These are phyloP conservation scores for Deroplatys truncata DNA, from an alignment of 2,888 invertebrate species.

Conservation along the genomic window DNA sequence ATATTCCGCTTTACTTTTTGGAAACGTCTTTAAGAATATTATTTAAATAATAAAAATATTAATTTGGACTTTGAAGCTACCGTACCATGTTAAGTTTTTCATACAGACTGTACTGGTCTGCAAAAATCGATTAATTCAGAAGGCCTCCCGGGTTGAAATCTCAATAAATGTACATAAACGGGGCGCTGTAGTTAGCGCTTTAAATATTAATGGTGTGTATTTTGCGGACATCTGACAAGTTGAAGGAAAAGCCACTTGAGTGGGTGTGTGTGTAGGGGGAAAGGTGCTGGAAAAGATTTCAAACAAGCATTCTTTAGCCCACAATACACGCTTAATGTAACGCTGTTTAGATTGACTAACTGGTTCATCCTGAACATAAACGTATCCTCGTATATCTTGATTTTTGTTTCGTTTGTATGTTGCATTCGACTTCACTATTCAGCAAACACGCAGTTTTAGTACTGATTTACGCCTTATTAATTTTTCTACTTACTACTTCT, in stretches of 20 bases:
- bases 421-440: too few relatives aligned
- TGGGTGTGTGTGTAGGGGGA: neutral
- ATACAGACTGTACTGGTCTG: neutral
- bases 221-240: neutral
- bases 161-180: neutral
- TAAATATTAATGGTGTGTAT: constrained; percentile 2
- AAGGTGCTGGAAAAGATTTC: neutral
- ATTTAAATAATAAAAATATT: too few relatives aligned
- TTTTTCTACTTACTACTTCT: too few relatives aligned
- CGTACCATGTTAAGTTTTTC: neutral
- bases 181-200: neutral
- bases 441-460: too few relatives aligned
- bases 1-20: too few relatives aligned
- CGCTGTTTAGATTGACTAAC: neutral
- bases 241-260: neutral
- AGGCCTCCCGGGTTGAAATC: neutral
- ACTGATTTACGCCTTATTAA: too few relatives aligned
- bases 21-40: too few relatives aligned
- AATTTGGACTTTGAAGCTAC: too few relatives aligned
- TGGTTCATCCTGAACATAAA: neutral
- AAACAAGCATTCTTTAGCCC: neutral
- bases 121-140: neutral
- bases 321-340: neutral
- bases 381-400: neutral
- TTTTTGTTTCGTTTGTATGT: too few relatives aligned